These are phyloP conservation scores for Sus cebifrons DNA, from an alignment of 2,797 vertebrate species.

Conservation along the genomic window DNA sequence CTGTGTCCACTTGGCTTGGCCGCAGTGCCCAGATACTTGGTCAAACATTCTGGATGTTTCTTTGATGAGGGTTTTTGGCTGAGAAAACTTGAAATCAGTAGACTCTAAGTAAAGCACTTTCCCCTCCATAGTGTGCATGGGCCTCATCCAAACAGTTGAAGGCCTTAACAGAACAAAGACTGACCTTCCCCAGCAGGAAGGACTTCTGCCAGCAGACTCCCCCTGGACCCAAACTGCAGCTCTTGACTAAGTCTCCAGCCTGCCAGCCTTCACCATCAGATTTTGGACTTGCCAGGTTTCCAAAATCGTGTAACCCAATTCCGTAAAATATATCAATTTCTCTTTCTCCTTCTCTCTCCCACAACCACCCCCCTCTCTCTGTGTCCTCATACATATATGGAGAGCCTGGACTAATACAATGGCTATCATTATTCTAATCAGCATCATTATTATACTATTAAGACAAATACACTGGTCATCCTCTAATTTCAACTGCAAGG, in stretches of 20 bases:
- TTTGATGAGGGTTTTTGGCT: not conserved
- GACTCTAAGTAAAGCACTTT: not conserved
- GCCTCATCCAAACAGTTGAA: not conserved
- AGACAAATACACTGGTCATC: not conserved
- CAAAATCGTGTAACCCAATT: not conserved
- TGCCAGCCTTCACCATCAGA: not conserved
- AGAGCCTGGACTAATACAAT: not conserved
- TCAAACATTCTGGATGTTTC: not conserved
- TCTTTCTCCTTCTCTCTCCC: too few relatives aligned
- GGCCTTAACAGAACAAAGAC: not conserved
- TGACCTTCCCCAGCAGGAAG: not conserved
- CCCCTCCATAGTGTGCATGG: not conserved
- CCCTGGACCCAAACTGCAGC: not conserved
- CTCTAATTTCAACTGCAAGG: constrained; percentile 12
- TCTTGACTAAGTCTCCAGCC: not conserved
- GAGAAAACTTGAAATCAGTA: not conserved
- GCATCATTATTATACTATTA: not conserved
- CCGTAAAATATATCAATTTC: not conserved
- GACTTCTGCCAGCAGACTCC: not conserved
- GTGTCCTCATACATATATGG: not conserved
- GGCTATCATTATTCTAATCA: constrained; percentile 13
- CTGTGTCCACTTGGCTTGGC: not conserved
- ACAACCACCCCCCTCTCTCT: too few relatives aligned
- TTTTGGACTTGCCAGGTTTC: not conserved
- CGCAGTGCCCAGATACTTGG: not conserved